phyloP scores from a whole-genome alignment of 2,888 invertebrate genomes.

The Limnephilus marmoratus region DNA sequence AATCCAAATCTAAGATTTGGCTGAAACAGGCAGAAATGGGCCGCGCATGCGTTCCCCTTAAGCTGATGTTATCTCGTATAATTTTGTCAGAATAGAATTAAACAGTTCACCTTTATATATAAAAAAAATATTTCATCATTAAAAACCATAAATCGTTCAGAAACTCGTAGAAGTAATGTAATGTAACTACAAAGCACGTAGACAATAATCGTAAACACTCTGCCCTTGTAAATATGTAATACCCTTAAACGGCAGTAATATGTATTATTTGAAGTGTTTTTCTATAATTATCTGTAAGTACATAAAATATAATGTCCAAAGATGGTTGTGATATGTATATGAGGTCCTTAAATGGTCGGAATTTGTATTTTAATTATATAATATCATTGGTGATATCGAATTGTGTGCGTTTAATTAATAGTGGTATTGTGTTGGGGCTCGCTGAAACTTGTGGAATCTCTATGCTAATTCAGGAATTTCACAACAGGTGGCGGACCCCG shows the following conservation, averaged over 20 bases:
- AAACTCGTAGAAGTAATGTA: not conserved
- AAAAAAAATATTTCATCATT: not conserved
- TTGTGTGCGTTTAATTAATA: conserved; percentile 25
- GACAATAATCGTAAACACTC: not conserved
- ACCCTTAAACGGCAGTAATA: not conserved
- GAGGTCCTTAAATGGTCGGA: not conserved
- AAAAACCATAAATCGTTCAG: not conserved
- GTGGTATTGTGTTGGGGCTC: not conserved
- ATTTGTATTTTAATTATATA: conserved; percentile 11
- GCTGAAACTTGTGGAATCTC: not conserved
- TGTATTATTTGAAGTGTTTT: not conserved
- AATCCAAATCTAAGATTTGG: no score
- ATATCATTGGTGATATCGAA: conserved; percentile 13
- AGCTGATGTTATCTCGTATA: not conserved
- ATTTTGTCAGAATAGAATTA: not conserved
- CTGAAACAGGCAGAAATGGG: no score
- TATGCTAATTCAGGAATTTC: conserved; percentile 26
- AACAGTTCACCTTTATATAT: not conserved
- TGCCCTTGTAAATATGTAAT: not conserved
- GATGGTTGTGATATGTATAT: not conserved
- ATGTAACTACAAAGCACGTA: not conserved
- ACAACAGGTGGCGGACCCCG: conserved; percentile 3
- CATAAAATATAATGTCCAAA: not conserved
- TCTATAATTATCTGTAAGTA: not conserved
- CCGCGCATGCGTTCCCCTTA: no score